Conservation (phyloP, 2,113 vertebrate genomes). For the Lepisosteus oculatus region DNA sequence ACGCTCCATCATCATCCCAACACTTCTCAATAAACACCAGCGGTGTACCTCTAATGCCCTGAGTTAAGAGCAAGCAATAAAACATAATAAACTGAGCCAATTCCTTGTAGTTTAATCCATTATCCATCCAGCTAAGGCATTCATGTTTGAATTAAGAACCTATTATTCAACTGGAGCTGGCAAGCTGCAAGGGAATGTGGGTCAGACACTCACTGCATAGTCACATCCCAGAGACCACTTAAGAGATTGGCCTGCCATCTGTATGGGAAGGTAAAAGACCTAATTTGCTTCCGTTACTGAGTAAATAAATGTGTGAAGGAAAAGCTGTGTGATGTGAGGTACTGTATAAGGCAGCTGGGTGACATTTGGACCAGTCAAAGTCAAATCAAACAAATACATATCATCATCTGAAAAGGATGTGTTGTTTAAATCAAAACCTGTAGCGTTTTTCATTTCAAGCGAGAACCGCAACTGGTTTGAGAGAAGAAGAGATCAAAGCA, state of each 20-base stretch:
- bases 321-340: background rate
- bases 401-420: too few species aligned
- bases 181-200: constrained; percentile 1
- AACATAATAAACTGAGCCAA: background rate
- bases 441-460: too few species aligned
- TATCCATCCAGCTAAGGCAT: background rate
- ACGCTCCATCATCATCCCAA: background rate
- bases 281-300: constrained; percentile 59
- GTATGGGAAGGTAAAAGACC: constrained; percentile 48
- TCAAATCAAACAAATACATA: too few species aligned
- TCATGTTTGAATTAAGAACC: constrained; percentile 15
- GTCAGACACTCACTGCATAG: constrained; percentile 9
- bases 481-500: too few species aligned
- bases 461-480: too few species aligned
- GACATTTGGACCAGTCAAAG: too few species aligned
- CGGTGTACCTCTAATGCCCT: background rate
- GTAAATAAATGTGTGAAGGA: constrained; percentile 36
- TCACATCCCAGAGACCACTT: constrained; percentile 13
- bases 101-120: constrained; percentile 4
- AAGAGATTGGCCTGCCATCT: constrained; percentile 57
- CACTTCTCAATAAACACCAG: background rate
- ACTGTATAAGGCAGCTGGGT: too few species aligned
- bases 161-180: background rate
- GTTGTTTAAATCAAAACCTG: too few species aligned
- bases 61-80: background rate